Base-by-base conservation (phyloP, 1,140 invertebrate genomes). In the Caerostris darwini region DNA sequence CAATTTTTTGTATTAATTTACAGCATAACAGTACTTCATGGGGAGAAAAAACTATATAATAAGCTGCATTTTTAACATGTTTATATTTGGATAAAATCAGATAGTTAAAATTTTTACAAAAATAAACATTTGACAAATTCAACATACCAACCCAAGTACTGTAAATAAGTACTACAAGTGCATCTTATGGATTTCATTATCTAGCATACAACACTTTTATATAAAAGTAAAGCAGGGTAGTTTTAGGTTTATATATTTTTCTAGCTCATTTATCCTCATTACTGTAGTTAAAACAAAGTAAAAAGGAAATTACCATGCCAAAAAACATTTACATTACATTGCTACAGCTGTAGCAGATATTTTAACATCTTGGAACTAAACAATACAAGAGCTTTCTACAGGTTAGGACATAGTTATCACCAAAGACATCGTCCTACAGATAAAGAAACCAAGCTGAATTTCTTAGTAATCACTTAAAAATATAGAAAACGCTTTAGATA, bases 341-440 rank as follows among this genome's bases (percentile, higher is more conserved):
- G 53, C 53, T 57, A 85, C 82, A 3, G 17, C 54, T 56, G 82
- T 85, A 87, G 85, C 71, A 77, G 71, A 71, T 67, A 67, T 77
- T 77, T 19, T 69, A 77, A 77, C 50, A 77, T 50, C 71, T 77
- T 77, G 71, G 71, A 71, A 77, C 71, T 77, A 77, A 90, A 61
- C 57, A 85, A 93, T 57, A 93, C 61, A 88, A 87, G 19, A 82
- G 19, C 77, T 92, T 86, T 92, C 87, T 89, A 89, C 87, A 56
- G 64, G 87, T 69, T 89, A 89, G 87, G 87, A 89, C 87, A 69
- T 71, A 61, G 59, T 87, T 67, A 67, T 87, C 85, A 61, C 19
- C 19, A 17, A 89, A 17, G 87, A 69, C 61, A 89, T 54, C 61
- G 64, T 67, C 87, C 87, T 89, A 89, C 87, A 69, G 67, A 90